These are phyloP conservation scores for Vireo griseus DNA, from an alignment of 2,797 vertebrate species.

Conservation along the genomic window DNA sequence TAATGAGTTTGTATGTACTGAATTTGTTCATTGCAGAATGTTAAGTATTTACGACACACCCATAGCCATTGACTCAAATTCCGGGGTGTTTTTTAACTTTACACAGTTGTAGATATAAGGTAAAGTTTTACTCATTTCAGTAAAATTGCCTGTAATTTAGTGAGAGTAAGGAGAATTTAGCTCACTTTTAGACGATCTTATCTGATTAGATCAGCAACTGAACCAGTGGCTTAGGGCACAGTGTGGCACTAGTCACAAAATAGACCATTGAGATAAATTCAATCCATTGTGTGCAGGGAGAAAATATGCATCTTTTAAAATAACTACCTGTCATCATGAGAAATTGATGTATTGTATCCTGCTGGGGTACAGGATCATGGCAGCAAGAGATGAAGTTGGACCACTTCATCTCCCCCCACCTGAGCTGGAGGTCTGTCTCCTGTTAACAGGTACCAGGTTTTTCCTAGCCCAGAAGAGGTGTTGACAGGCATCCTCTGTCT, in stretches of 20 bases:
- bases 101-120: background rate
- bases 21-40: background rate
- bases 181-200: background rate
- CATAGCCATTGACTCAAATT: background rate
- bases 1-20: background rate
- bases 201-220: background rate
- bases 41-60: background rate
- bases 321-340: background rate
- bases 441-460: background rate
- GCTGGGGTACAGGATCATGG: background rate
- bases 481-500: background rate
- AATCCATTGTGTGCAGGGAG: background rate
- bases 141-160: background rate
- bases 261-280: fast-evolving
- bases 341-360: background rate
- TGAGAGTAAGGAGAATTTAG: background rate
- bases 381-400: background rate
- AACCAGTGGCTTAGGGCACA: background rate
- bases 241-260: background rate
- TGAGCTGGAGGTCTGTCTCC: background rate
- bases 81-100: background rate
- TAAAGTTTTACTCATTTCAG: background rate
- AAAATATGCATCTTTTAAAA: background rate
- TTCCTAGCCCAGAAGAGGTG: background rate
- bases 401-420: background rate